Conservation (phyloP, 1,140 invertebrate genomes). For the Trichogramma pretiosum region DNA sequence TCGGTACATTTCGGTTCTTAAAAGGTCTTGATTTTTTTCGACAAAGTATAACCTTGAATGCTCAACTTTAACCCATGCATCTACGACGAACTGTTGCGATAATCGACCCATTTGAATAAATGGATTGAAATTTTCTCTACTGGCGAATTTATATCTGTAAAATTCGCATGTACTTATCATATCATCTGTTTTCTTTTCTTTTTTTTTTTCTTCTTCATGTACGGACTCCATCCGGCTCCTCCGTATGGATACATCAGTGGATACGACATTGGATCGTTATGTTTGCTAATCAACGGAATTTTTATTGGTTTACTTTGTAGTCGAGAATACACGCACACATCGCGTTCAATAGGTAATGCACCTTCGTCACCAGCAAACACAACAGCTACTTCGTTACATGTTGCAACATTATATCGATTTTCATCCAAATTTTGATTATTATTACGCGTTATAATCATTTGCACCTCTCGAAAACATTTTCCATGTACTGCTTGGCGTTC, state of each 20-base stretch:
- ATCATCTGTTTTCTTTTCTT: slow-evolving; percentile 1
- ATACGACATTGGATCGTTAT: slow-evolving; percentile 16
- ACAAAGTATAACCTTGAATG: background rate
- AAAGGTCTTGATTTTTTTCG: background rate
- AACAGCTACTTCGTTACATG: too few relatives aligned
- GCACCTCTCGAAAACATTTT: background rate
- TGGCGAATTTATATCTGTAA: background rate
- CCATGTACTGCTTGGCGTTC: background rate
- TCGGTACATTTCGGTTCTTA: background rate
- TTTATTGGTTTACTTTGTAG: too few relatives aligned
- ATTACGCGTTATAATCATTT: slow-evolving; percentile 1
- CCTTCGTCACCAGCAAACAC: too few relatives aligned
- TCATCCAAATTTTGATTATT: background rate
- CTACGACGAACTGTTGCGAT: background rate
- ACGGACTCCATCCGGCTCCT: slow-evolving; percentile 8
- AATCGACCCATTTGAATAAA: background rate
- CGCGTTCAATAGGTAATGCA: too few relatives aligned
- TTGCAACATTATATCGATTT: too few relatives aligned
- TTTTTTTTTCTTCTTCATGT: background rate
- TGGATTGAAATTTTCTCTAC: background rate
- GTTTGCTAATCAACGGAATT: slow-evolving; percentile 5
- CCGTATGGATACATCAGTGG: background rate
- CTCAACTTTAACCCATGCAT: background rate
- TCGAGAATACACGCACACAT: slow-evolving; percentile 11
- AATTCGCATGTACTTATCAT: too few relatives aligned